These are phyloP conservation scores for Cephus runcator DNA, from an alignment of 2,888 invertebrate species.

Conservation along the genomic window DNA sequence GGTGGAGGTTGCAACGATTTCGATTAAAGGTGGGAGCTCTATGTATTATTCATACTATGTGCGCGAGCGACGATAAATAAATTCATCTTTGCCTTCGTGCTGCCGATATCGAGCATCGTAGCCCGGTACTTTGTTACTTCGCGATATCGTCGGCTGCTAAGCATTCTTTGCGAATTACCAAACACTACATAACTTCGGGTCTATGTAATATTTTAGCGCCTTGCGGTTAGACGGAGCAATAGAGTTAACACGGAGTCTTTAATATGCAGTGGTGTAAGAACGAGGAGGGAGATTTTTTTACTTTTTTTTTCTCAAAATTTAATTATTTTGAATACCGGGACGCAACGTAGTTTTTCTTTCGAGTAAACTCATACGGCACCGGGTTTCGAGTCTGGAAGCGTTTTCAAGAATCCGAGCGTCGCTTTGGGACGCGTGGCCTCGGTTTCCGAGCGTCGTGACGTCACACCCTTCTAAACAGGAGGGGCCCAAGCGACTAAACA, in stretches of 20 bases:
- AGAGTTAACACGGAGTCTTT: background rate
- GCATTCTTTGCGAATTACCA: background rate
- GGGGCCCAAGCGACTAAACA: constrained; percentile 62
- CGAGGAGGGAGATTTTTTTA: background rate
- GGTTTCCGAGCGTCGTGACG: constrained; percentile 51
- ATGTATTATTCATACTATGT: constrained; percentile 2
- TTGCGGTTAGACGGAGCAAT: background rate
- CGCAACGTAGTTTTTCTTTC: background rate
- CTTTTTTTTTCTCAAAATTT: background rate
- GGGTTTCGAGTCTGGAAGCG: background rate
- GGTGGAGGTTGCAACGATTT: constrained; percentile 1
- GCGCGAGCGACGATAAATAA: background rate
- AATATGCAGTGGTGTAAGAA: background rate
- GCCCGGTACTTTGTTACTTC: background rate
- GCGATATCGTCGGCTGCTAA: background rate
- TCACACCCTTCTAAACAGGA: constrained; percentile 66
- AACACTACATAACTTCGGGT: background rate
- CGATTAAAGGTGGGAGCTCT: background rate
- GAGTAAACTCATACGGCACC: background rate
- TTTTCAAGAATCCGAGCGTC: constrained; percentile 7
- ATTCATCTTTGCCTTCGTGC: background rate
- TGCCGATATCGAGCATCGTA: background rate
- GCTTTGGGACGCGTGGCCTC: constrained; percentile 41
- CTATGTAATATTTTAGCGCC: background rate
- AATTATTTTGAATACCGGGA: background rate